Base-by-base conservation (phyloP, 2,113 vertebrate genomes). In the Nothoprocta perdicaria region DNA sequence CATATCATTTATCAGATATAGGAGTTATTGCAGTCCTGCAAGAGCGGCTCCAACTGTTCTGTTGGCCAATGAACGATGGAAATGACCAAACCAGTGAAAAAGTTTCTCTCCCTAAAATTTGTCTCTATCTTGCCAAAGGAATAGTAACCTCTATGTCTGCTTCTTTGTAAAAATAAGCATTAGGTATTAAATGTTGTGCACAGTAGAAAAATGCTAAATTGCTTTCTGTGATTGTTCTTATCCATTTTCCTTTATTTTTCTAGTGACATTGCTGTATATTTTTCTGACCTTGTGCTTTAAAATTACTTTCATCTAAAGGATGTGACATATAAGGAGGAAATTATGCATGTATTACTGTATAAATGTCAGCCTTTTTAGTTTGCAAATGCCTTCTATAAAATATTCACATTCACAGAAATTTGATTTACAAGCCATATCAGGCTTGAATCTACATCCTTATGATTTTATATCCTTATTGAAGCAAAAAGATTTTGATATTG, bases 341-440 rank as follows among this genome's bases (percentile, higher is more conserved):
- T 97, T 96, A 96, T 94, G 85, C 88, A 93, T 94, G 65, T 69
- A 86, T 90, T 96, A 86, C 90, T 94, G 50, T 89, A 97, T 92
- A 96, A 97, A 97, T 97, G 80, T 94, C 94, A 98, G 61, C 24
- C 35, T 89, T 97, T 95, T 95, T 89, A 92, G 72, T 96, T 96
- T 96, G 89, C 29, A 96, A 97, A 96, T 95, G 80, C 23, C 69
- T 97, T 19, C 53, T 95, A 80, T 95, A 96, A 96, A 97, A 95
- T 90, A 89, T 95, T 97, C 93, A 86, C 29, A 63, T 82, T 91
- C 23, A 94, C 62, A 84, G 13, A 65, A 94, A 93, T 23, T 53
- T 96, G 90, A 96, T 97, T 95, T 97, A 94, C 88, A 94, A 31
- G 22, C 45, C 50, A 62, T 91, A 89, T 86, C 46, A 92, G 33